Base-by-base conservation (phyloP, 2,888 invertebrate species). In the Cosmia pyralina region DNA sequence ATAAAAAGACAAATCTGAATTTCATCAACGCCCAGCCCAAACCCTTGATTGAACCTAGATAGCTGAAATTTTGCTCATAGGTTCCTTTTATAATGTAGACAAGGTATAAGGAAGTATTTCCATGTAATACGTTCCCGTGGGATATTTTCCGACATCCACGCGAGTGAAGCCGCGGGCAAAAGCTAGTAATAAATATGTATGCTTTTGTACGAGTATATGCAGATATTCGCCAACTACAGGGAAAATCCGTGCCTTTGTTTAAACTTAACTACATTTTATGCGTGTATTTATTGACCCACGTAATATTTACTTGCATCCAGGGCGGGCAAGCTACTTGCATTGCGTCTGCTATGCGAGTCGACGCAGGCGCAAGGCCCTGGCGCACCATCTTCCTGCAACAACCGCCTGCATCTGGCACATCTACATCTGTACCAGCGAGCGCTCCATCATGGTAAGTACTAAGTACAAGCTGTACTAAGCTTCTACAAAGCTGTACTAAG, bases 341-440 rank as follows among this genome's bases (percentile, higher is more conserved):
- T 98, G 88, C 97, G 98, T 86, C 94, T 99, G 84, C 97, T 99
- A 77, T 99, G 99, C 94, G 98, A 98, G 70, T 97, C 99, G 77
- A 98, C 98, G 74, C 97, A 98, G 63, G 97, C 98, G 92, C 98
- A 98, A 90, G 97, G 98, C 64, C 96, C 97, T 28, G 95, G 96
- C 66, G 94, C 96, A 69, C 95, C 97, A 1, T 92, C 95, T 6
- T 92, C 94, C 4, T 95, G 96, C 92, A 94, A 93, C 92, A 94
- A 95, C 87, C 90, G 97, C 79, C 94, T 97, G 88, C 95, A 97
- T 89, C 93, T 97, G 83, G 97, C 97, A 63, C 98, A 98, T 90
- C 94, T 99, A 80, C 97, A 98, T 2, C 97, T 99, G 75, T 99
- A 99, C 95, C 99, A 99, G 93, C 96, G 98, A 78, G 98, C 98